phyloP scores from a whole-genome alignment of 2,888 invertebrate species.

The Phania funesta region DNA sequence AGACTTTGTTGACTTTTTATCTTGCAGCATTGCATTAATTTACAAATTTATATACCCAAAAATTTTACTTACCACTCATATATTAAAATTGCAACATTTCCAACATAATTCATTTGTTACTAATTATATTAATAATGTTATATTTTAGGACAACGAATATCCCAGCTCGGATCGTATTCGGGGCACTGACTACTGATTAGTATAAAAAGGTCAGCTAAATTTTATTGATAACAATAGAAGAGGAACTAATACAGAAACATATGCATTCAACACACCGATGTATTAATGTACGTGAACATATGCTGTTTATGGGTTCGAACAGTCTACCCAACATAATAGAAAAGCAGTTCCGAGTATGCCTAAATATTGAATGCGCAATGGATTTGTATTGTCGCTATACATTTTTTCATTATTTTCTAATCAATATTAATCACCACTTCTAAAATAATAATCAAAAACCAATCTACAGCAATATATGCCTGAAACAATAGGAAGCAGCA shows the following conservation, averaged over 20 bases:
- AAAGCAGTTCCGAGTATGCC: slow-evolving; percentile 39
- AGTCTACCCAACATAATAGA: slow-evolving; percentile 11
- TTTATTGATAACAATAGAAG: slow-evolving; percentile 56
- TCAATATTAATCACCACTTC: slow-evolving; percentile 50
- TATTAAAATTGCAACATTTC: too few species aligned
- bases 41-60: too few species aligned
- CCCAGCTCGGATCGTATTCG: slow-evolving; percentile 70
- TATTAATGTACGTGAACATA: slow-evolving; percentile 28
- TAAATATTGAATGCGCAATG: slow-evolving; percentile 37
- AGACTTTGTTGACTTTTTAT: too few species aligned
- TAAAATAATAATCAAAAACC: slow-evolving; percentile 46
- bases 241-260: slow-evolving; percentile 40
- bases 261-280: slow-evolving; percentile 47
- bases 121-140: neutral
- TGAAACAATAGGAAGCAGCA: slow-evolving; percentile 43
- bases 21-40: too few species aligned
- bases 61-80: too few species aligned
- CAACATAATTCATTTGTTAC: too few species aligned
- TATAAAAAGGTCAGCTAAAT: slow-evolving; percentile 42
- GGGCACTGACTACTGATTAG: slow-evolving; percentile 74
- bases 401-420: slow-evolving; percentile 52
- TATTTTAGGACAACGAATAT: slow-evolving; percentile 74
- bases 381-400: slow-evolving; percentile 48
- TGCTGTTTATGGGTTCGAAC: slow-evolving; percentile 13
- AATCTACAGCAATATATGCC: slow-evolving; percentile 54